These are phyloP conservation scores for Pangasianodon hypophthalmus DNA, from an alignment of 2,113 vertebrate genomes.

Conservation along the genomic window DNA sequence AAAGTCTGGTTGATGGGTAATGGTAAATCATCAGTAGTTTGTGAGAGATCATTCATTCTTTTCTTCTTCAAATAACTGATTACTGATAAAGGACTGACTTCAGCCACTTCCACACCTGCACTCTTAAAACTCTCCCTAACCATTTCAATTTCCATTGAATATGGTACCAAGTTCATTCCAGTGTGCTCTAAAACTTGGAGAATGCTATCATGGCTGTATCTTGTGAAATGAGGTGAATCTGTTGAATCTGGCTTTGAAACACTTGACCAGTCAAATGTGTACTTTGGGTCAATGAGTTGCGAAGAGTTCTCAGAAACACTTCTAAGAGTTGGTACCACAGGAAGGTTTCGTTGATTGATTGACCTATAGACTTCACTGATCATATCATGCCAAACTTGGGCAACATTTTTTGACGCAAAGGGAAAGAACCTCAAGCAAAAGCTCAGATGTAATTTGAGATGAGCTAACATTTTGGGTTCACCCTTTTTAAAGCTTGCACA, in stretches of 20 bases:
- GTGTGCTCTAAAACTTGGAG: conserved; percentile 61
- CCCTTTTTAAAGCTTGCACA: conserved; percentile 29
- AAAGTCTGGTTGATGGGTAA: conserved; percentile 68
- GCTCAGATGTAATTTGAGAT: conserved; percentile 11
- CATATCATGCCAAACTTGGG: conserved; percentile 71
- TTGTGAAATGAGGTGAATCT: conserved; percentile 59
- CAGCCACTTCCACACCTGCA: conserved; percentile 62
- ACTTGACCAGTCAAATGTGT: conserved; percentile 64
- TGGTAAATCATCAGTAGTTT: conserved; percentile 63
- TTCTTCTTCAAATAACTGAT: conserved; percentile 68
- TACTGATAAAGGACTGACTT: conserved; percentile 65
- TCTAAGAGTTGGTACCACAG: conserved; percentile 72
- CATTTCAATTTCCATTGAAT: not conserved
- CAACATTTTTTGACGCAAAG: conserved; percentile 23
- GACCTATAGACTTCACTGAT: conserved; percentile 72
- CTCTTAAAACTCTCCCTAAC: conserved; percentile 62
- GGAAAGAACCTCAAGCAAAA: conserved; percentile 73
- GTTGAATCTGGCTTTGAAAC: conserved; percentile 53
- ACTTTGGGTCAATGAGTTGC: not conserved
- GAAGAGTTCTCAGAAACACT: not conserved
- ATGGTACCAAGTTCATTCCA: conserved; percentile 78
- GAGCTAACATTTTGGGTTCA: not conserved
- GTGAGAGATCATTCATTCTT: conserved; percentile 63
- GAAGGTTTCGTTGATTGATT: conserved; percentile 57
- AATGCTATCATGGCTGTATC: accelerated